A percentile compares a stretch with the other conserved stretches of the same genome.
Conservation (phyloP, 30 jellyfish, hydroid and myxozoan species). For the Hydra vulgaris region DNA sequence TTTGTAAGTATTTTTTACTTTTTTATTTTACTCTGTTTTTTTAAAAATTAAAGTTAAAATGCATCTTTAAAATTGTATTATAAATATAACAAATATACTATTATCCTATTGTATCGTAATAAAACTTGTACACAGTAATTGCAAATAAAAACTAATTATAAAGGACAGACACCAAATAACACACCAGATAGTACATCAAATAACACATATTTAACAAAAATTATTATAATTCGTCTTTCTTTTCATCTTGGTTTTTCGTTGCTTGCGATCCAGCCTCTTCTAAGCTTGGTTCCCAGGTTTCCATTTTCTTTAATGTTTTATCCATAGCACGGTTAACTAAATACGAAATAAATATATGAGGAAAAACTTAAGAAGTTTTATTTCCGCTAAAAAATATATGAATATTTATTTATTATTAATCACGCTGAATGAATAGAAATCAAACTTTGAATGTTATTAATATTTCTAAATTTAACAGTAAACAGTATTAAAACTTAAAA, state of each 20-base stretch:
- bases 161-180: neutral
- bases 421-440: neutral
- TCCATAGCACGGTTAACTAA: slow-evolving; percentile 88
- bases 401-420: neutral
- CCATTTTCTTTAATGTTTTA: slow-evolving; percentile 41
- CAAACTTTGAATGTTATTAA: too few species aligned
- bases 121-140: too few species aligned
- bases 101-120: too few species aligned
- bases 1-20: too few species aligned
- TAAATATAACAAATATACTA: too few species aligned
- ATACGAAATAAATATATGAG: slow-evolving; percentile 3
- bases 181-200: neutral
- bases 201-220: neutral
- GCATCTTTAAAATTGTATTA: neutral
- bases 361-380: neutral
- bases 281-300: slow-evolving; percentile 28
- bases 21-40: too few species aligned
- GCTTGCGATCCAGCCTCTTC: slow-evolving; percentile 5
- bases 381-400: slow-evolving; percentile 19
- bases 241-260: neutral
- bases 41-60: too few species aligned
- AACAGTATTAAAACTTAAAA: too few species aligned
- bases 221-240: neutral
- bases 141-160: neutral
- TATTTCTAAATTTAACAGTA: too few species aligned